Evolutionary conservation across 1,140 invertebrate genomes (phyloP), one percentile per base, ranked within the genome.

Genomic region (Nixonia krombeini): DNA sequence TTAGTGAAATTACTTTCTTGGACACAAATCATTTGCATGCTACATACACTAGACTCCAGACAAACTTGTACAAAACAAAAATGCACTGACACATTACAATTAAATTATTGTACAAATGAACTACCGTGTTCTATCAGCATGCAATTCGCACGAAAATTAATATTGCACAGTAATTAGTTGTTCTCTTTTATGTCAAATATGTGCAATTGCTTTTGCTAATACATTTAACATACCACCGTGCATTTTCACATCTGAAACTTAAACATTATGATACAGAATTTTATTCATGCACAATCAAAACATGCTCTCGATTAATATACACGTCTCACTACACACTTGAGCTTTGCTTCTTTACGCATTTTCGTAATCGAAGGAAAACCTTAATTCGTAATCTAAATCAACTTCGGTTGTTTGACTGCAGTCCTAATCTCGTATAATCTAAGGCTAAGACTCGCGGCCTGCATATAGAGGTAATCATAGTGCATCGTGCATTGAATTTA

Each of bases 241-340:
- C 35, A 13, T 37, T 31, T n/a, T n/a, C 29, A 37, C 15, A 16
- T 16, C 5, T 37, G 17, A 37, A 13, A 37, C 12, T 37, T 16
- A 15, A 9, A 13, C 15, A 7, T 16, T 9, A 37, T 16, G 17
- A 37, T 2, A 31, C 9, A 4, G 3, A 31, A 31, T 10, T 15
- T 37, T 16, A 37, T 37, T 12, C 35, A 9, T 37, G 35, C 35
- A 37, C 35, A 37, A 37, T 16, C 12, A 16, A 37, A 37, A 37
- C 35, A 37, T 37, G 35, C 35, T n/a, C 12, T 31, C 9, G 4
- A 37, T 16, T 7, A 37, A 13, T 9, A 37, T 16, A 16, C 3
- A 37, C n/a, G n/a, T 16, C 17, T 37, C 2, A 37, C 29, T 31
- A 31, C 9, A 31, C 29, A n/a, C 3, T 31, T 10, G 29, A 31